Evolutionary conservation across 2,797 vertebrate genomes (phyloP).

Genomic region (Crocidura indochinensis): DNA sequence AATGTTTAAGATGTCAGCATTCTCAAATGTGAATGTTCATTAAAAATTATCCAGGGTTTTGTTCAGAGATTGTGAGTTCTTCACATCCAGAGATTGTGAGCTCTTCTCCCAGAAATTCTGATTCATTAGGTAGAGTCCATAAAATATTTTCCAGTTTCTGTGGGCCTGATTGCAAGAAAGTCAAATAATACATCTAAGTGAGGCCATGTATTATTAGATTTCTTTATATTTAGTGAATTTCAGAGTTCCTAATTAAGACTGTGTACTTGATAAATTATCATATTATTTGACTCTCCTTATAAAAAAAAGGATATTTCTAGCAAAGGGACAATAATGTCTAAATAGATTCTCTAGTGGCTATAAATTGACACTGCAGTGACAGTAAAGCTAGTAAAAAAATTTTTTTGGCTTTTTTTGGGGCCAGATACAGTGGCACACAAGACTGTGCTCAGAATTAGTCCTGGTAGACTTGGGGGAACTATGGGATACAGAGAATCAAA

Average conservation of each 20-base stretch:
- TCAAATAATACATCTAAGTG: not conserved
- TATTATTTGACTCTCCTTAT: not conserved
- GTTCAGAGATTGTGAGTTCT: not conserved
- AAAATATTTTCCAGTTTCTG: not conserved
- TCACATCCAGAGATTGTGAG: not conserved
- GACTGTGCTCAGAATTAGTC: too few relatives aligned
- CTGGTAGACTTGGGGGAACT: too few relatives aligned
- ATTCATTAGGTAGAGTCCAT: not conserved
- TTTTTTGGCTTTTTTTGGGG: too few relatives aligned
- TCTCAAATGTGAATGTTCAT: slow-evolving; percentile 24
- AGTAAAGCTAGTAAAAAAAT: too few relatives aligned
- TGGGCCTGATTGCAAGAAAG: not conserved
- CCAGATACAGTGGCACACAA: too few relatives aligned
- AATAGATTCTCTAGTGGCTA: not conserved
- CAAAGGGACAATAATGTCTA: not conserved
- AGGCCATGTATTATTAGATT: not conserved
- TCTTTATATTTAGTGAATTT: not conserved
- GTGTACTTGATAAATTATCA: not conserved
- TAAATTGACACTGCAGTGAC: not conserved
- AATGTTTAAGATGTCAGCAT: not conserved
- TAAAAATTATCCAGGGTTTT: not conserved
- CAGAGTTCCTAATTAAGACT: not conserved
- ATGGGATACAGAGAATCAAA: too few relatives aligned
- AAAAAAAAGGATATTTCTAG: slow-evolving; percentile 15
- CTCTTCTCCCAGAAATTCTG: not conserved